Conservation (phyloP, 2,113 vertebrate species). For the Brachypodius melanocephalos region DNA sequence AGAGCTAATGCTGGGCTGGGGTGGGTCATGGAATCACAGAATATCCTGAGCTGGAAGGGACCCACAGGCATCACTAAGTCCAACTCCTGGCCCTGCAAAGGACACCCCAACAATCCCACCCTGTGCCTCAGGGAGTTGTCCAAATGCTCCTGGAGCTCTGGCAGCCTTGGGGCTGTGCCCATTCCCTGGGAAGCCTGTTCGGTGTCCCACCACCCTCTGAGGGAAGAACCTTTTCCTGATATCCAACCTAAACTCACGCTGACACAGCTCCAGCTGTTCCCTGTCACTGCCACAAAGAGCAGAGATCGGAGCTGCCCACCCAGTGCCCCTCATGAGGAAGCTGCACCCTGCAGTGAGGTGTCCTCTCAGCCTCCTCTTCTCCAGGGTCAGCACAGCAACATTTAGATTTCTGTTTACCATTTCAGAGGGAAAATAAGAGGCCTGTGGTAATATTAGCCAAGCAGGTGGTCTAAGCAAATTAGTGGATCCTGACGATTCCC, state of each 20-base stretch:
- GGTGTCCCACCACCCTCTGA: neutral
- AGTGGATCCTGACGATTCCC: neutral
- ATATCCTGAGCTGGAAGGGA: neutral
- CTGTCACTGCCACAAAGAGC: neutral
- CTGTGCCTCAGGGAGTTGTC: accelerated
- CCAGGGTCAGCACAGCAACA: neutral
- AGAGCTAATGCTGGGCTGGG: neutral
- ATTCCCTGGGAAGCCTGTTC: neutral
- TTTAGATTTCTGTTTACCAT: neutral
- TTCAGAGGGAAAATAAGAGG: neutral
- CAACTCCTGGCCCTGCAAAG: neutral
- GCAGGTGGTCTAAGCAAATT: conserved; percentile 28
- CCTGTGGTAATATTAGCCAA: neutral
- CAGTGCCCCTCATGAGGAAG: neutral
- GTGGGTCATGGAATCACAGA: neutral
- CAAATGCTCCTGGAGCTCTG: neutral
- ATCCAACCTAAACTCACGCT: neutral
- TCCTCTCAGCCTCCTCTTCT: neutral
- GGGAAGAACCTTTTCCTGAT: neutral
- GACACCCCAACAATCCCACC: neutral
- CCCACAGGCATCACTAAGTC: neutral
- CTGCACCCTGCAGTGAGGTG: neutral
- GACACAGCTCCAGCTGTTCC: neutral
- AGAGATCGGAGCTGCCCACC: neutral
- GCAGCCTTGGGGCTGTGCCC: neutral